phyloP scores from a whole-genome alignment of 2,888 invertebrate species.

The Neoitamus cyanurus region DNA sequence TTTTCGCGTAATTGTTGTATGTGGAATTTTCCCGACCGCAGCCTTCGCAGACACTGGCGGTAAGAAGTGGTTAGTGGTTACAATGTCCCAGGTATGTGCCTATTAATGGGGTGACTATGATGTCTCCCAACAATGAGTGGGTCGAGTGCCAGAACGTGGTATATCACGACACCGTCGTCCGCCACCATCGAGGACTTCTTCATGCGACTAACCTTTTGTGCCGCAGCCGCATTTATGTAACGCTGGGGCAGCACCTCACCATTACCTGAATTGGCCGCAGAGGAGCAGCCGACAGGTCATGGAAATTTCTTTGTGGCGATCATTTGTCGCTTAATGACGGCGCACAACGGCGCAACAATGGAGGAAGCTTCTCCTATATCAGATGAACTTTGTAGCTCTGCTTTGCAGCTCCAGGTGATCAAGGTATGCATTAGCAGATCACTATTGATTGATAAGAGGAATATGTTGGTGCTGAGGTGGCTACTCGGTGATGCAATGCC shows the following conservation, averaged over 20 bases:
- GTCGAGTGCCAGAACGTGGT: slow-evolving; percentile 43
- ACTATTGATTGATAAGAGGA: neutral
- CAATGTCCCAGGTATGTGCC: neutral
- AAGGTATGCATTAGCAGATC: neutral
- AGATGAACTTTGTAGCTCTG: slow-evolving; percentile 20
- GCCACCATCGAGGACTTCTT: slow-evolving; percentile 38
- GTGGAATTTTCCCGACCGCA: slow-evolving; percentile 8
- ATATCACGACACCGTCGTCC: slow-evolving; percentile 51
- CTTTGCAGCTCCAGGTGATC: neutral
- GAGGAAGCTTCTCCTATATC: neutral
- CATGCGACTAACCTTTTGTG: slow-evolving; percentile 48
- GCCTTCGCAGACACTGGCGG: neutral
- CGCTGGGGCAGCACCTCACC: neutral
- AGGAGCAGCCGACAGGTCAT: neutral
- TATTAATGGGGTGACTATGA: neutral
- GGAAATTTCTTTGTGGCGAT: neutral
- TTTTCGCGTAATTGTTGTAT: slow-evolving; percentile 23
- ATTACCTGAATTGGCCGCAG: neutral
- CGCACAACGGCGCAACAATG: neutral
- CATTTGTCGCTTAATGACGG: neutral
- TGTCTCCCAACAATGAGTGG: no score
- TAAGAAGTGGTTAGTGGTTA: neutral
- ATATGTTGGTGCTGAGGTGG: neutral
- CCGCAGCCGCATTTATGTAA: neutral
- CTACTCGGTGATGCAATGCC: slow-evolving; percentile 7